Conservation (phyloP, 2,113 vertebrate genomes). For the Epinephelus cyanopodus region DNA sequence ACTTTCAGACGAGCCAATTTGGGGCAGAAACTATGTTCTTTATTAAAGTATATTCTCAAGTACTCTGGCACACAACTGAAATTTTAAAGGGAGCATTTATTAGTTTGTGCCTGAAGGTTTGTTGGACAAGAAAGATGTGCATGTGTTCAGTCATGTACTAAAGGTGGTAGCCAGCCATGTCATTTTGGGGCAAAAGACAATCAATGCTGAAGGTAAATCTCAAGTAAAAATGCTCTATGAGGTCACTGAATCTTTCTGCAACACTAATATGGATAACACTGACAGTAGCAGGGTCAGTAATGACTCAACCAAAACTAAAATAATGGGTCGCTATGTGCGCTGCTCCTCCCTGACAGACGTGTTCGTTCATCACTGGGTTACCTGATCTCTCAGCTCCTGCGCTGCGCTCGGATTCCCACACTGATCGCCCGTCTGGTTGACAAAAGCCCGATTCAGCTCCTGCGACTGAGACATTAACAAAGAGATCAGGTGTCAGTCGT, state of each 20-base stretch:
- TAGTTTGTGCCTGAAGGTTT: background rate
- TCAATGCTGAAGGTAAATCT: too few species aligned
- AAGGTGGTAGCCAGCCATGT: too few species aligned
- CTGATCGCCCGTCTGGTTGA: constrained; percentile 61
- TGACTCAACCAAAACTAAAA: constrained; percentile 2
- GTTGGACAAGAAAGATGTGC: background rate
- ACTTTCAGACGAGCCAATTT: background rate
- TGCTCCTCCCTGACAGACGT: constrained; percentile 28
- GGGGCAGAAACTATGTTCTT: too few species aligned
- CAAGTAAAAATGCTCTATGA: background rate
- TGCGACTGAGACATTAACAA: constrained; percentile 62
- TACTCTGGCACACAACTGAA: too few species aligned
- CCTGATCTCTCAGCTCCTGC: constrained; percentile 82
- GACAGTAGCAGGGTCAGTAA: constrained; percentile 10
- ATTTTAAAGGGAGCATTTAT: background rate
- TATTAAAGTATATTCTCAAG: too few species aligned
- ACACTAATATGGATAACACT: background rate
- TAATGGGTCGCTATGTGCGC: constrained; percentile 18
- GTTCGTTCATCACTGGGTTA: constrained; percentile 63
- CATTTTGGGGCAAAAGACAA: too few species aligned
- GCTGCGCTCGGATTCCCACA: constrained; percentile 78
- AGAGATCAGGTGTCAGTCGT: constrained; percentile 60
- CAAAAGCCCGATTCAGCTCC: constrained; percentile 80
- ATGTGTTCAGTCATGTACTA: too few species aligned
- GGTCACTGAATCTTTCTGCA: background rate